Conservation (phyloP, 1,140 invertebrate genomes). For the Pseudobourletiella spinata region DNA sequence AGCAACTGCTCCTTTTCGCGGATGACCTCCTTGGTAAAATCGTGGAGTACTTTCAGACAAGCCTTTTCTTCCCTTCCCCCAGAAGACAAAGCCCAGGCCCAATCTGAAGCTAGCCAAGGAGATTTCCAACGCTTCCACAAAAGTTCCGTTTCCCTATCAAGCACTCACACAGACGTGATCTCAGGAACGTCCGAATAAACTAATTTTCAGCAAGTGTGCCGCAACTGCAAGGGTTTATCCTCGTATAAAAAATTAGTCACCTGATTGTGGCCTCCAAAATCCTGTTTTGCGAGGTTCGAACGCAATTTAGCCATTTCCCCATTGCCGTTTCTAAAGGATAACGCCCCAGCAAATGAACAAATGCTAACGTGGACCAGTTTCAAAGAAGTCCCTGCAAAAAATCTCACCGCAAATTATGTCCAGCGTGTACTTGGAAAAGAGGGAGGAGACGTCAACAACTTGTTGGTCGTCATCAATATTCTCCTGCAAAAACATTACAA, state of each 20-base stretch:
- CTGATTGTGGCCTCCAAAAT: not conserved
- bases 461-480: not conserved
- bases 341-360: not conserved
- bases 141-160: not conserved
- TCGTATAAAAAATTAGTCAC: not conserved
- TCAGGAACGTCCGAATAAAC: not conserved
- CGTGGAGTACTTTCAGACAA: not conserved
- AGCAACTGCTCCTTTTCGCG: not conserved
- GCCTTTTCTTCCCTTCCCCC: not conserved
- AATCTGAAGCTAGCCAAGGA: not conserved
- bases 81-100: not conserved
- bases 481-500: not conserved
- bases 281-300: not conserved
- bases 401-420: not conserved
- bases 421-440: not conserved
- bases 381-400: not conserved
- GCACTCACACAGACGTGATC: no score
- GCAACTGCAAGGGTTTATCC: not conserved
- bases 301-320: not conserved
- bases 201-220: not conserved
- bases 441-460: not conserved
- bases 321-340: not conserved
- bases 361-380: not conserved
- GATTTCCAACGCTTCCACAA: not conserved
- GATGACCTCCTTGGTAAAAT: not conserved